phyloP scores from a whole-genome alignment of 2,797 vertebrate species.

The Sphenopsis melanotis region DNA sequence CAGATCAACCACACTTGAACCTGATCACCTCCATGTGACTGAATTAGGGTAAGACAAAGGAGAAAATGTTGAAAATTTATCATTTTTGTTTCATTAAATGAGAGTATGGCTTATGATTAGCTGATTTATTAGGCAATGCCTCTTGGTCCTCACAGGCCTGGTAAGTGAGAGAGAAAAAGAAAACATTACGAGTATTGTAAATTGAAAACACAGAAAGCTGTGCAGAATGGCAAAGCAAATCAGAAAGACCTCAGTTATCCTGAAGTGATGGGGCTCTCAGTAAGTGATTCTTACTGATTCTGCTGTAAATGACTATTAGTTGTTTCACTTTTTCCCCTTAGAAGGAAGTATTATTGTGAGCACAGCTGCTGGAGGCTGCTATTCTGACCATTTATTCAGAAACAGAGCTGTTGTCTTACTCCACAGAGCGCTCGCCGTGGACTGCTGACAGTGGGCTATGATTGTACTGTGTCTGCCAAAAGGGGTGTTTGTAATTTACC shows the following conservation, averaged over 20 bases:
- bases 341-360: not conserved
- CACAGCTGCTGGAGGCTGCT: not conserved
- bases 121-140: not conserved
- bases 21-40: not conserved
- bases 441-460: not conserved
- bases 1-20: not conserved
- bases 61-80: not conserved
- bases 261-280: not conserved
- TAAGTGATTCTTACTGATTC: not conserved
- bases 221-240: not conserved
- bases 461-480: not conserved
- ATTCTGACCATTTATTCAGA: not conserved
- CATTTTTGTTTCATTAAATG: not conserved
- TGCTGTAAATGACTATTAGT: not conserved
- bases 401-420: not conserved
- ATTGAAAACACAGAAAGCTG: not conserved
- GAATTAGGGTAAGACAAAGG: not conserved
- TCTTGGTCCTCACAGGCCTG: not conserved
- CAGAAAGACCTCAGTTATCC: not conserved
- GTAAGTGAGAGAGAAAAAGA: not conserved
- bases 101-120: not conserved
- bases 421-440: not conserved
- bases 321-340: not conserved
- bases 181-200: not conserved
- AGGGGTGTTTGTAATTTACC: conserved; percentile 36